phyloP scores from a whole-genome alignment of 2,888 invertebrate species.

The Synergus itoensis region DNA sequence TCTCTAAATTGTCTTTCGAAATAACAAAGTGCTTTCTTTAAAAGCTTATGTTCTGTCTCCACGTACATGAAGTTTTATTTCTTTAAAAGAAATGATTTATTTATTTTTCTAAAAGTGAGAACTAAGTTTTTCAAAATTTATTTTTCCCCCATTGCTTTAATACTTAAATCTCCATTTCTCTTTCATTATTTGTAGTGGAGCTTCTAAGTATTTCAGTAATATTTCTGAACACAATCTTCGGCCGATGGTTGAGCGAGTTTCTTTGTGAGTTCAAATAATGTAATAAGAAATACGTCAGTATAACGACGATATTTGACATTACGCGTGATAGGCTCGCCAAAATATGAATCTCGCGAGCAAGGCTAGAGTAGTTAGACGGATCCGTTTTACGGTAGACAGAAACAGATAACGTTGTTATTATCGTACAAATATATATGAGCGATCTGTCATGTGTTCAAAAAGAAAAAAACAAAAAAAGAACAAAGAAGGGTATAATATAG shows the following conservation, averaged over 20 bases:
- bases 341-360: conserved; percentile 75
- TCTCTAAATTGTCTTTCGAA: neutral
- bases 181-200: neutral
- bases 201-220: neutral
- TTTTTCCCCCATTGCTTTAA: neutral
- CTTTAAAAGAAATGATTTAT: neutral
- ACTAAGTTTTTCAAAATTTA: too few species aligned
- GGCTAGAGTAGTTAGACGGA: conserved; percentile 75
- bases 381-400: conserved; percentile 56
- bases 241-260: conserved; percentile 28
- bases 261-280: conserved; percentile 26
- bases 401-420: conserved; percentile 66
- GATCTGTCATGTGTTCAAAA: conserved; percentile 77
- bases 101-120: neutral
- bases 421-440: conserved; percentile 75
- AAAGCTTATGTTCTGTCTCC: conserved; percentile 32
- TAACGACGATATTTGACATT: conserved; percentile 68
- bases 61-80: conserved; percentile 29
- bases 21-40: conserved; percentile 10
- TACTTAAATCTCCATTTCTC: neutral
- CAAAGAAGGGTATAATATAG: conserved; percentile 60
- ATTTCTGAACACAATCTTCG: conserved; percentile 11
- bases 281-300: conserved; percentile 55
- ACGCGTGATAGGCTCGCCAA: conserved; percentile 73
- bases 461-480: conserved; percentile 58